Evolutionary conservation across 2,113 vertebrate genomes (phyloP).

Genomic region (Micromys minutus): DNA sequence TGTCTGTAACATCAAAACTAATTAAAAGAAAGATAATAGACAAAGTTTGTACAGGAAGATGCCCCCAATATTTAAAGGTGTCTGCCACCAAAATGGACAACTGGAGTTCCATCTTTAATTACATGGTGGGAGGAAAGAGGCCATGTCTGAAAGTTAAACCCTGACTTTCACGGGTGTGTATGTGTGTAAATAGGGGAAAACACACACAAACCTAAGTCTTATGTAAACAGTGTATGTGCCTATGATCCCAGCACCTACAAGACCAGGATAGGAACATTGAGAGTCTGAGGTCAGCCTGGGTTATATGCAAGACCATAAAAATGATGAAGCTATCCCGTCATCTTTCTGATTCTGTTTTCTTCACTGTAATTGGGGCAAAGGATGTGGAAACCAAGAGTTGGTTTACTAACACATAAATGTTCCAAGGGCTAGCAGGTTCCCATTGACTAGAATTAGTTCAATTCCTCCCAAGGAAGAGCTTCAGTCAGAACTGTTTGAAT

Average conservation of each 20-base stretch:
- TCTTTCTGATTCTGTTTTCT: not conserved
- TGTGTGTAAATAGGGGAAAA: not conserved
- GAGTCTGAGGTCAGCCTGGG: not conserved
- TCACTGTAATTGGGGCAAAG: not conserved
- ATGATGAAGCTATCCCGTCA: too few relatives aligned
- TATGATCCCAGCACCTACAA: not conserved
- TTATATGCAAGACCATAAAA: not conserved
- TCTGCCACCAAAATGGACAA: too few relatives aligned
- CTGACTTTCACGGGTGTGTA: not conserved
- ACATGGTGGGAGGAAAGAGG: not conserved
- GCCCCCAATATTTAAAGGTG: not conserved
- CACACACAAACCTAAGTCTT: not conserved
- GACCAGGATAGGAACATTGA: not conserved
- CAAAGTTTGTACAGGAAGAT: not conserved
- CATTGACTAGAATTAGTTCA: not conserved
- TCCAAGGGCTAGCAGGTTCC: not conserved
- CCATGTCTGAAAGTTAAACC: not conserved
- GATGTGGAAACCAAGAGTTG: not conserved
- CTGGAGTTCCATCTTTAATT: not conserved
- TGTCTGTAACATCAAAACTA: not conserved
- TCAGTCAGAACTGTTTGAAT: not conserved
- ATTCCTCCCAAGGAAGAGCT: not conserved
- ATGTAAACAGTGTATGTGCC: not conserved
- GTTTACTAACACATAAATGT: not conserved
- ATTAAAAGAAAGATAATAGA: not conserved